Base-by-base conservation (phyloP, 2,113 vertebrate species). In the Spea bombifrons region DNA sequence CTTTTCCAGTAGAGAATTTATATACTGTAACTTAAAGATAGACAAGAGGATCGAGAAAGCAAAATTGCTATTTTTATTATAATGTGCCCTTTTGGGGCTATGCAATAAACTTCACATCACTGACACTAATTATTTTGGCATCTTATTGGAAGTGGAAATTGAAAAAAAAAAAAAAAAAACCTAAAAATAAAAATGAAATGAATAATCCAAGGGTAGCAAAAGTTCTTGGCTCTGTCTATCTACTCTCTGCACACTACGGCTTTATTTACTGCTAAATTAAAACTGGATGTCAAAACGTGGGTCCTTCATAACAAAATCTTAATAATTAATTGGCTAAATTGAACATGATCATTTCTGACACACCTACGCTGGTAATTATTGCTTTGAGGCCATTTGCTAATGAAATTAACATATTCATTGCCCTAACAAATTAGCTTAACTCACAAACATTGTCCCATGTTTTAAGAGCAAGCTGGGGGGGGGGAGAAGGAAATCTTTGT, bases 361-460 rank as follows among this genome's bases (percentile, higher is more conserved):
- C 96, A 98, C 97, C 97, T 98, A 97, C 97, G 96, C 95, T 96
- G 94, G 93, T 98, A 97, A 98, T 98, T 97, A 98, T 93, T 95
- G 97, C 97, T 98, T 96, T 97, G 93, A 98, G 97, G 97, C 94
- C 94, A 96, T 96, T 96, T 96, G 93, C 96, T 98, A 97, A 98
- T 97, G 95, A 98, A 98, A 98, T 96, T 95, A 98, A 98, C 96
- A 96, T 94, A 97, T 96, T 95, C 94, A 91, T 96, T 98, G 96
- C 96, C 95, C 94, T 94, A 95, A 96, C 95, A 96, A 95, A 98
- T 98, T 98, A 98, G 93, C 96, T 97, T 97, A 97, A 96, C 94
- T 96, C 94, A 95, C 93, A 93, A 93, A 96, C 92, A 96, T 96
- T 96, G 95, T 91, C 93, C 94, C 93, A 96, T 93, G 95, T 98